Conservation (phyloP, 2,888 invertebrate genomes). For the Dryococelus australis region DNA sequence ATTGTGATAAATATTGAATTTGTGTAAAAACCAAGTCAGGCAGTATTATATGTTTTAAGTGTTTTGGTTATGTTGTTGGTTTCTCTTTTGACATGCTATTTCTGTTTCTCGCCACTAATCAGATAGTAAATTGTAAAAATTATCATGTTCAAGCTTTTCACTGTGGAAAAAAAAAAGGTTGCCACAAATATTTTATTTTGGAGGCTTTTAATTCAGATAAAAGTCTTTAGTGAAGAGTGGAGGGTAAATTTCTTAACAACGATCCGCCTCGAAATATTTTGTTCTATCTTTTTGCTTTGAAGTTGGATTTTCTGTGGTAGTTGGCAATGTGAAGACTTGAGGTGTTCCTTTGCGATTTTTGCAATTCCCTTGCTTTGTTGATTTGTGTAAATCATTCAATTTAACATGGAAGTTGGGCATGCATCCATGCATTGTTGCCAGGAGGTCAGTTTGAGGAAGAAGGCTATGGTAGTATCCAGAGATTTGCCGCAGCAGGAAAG, state of each 20-base stretch:
- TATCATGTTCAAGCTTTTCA: neutral
- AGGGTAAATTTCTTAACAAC: neutral
- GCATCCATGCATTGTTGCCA: too few species aligned
- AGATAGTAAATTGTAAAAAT: neutral
- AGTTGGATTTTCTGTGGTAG: neutral
- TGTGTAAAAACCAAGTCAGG: neutral
- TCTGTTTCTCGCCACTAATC: neutral
- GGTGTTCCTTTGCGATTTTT: too few species aligned
- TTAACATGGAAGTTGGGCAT: too few species aligned
- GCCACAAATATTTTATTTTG: neutral
- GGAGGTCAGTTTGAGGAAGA: too few species aligned
- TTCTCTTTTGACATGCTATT: neutral
- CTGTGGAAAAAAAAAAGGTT: neutral
- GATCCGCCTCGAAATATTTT: neutral
- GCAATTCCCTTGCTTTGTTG: too few species aligned
- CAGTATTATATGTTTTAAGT: neutral
- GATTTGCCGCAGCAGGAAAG: too few species aligned
- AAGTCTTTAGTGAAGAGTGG: neutral
- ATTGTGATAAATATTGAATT: conserved; percentile 3
- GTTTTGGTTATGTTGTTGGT: neutral
- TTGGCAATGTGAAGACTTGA: neutral
- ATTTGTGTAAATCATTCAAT: too few species aligned
- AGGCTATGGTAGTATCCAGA: too few species aligned
- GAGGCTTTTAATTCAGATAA: neutral
- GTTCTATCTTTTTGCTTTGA: neutral